Conservation (phyloP, 2,113 vertebrate genomes). For the Erythrocercus mccallii region DNA sequence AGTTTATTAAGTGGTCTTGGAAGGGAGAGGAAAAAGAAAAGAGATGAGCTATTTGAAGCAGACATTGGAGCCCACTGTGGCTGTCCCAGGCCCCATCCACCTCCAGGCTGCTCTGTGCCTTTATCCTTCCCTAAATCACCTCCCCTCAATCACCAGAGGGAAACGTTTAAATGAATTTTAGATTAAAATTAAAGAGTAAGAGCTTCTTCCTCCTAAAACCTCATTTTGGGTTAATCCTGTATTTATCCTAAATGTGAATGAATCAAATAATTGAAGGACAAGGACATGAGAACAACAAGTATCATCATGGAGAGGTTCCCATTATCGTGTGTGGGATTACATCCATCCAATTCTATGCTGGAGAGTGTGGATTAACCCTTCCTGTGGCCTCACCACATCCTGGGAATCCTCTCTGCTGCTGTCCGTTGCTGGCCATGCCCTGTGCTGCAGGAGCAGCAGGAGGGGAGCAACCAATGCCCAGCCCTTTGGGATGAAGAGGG, state of each 20-base stretch:
- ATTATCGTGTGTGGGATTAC: neutral
- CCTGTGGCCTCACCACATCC: neutral
- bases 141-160: neutral
- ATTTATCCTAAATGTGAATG: neutral
- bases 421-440: accelerated
- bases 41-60: neutral
- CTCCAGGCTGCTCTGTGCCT: accelerated
- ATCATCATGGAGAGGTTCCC: neutral
- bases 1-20: neutral
- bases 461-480: neutral
- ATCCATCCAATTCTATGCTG: neutral
- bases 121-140: neutral
- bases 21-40: neutral
- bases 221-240: constrained; percentile 25
- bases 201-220: neutral
- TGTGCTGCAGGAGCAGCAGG: neutral
- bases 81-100: neutral
- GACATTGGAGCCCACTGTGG: neutral
- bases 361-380: neutral
- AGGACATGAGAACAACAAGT: neutral
- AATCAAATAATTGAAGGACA: neutral
- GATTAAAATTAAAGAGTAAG: neutral
- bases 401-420: neutral
- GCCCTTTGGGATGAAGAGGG: neutral
- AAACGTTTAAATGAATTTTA: neutral